phyloP scores from a whole-genome alignment of 2,797 vertebrate genomes.

The Urosaurus nigricauda region DNA sequence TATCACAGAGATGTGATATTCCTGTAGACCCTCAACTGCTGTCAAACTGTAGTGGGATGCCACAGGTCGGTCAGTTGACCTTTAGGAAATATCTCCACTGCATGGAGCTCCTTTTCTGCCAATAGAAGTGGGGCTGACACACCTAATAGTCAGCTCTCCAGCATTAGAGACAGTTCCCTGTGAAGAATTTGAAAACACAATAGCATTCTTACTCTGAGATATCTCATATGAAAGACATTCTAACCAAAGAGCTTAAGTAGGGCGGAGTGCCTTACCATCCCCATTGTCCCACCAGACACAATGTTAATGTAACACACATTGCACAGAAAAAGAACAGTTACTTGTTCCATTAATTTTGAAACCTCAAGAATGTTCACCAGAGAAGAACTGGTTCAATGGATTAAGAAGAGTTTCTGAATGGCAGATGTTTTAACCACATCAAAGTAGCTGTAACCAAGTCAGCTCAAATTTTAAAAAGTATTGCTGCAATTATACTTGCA shows the following conservation, averaged over 20 bases:
- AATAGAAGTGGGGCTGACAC: background rate
- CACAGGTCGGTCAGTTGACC: background rate
- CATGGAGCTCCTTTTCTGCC: background rate
- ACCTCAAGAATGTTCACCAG: constrained; percentile 53
- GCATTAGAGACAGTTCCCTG: background rate
- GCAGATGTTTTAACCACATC: constrained; percentile 53
- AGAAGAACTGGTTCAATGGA: constrained; percentile 44
- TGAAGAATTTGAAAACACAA: constrained; percentile 21
- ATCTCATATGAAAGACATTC: constrained; percentile 38
- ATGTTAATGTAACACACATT: constrained; percentile 42
- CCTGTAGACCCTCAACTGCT: background rate
- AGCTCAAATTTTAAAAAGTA: constrained; percentile 41
- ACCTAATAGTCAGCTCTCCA: background rate
- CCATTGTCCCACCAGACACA: background rate
- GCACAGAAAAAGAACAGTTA: constrained; percentile 51
- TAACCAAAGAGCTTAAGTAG: constrained; percentile 20
- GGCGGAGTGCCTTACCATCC: background rate
- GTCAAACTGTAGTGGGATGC: background rate
- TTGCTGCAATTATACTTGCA: constrained; percentile 47
- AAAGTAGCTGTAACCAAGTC: constrained; percentile 41
- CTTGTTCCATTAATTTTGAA: constrained; percentile 47
- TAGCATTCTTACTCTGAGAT: background rate
- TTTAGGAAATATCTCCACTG: background rate
- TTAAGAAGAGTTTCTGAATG: constrained; percentile 35
- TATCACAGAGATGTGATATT: background rate